These are phyloP conservation scores for Pelobates fuscus DNA, from an alignment of 2,113 vertebrate species.

Conservation along the genomic window DNA sequence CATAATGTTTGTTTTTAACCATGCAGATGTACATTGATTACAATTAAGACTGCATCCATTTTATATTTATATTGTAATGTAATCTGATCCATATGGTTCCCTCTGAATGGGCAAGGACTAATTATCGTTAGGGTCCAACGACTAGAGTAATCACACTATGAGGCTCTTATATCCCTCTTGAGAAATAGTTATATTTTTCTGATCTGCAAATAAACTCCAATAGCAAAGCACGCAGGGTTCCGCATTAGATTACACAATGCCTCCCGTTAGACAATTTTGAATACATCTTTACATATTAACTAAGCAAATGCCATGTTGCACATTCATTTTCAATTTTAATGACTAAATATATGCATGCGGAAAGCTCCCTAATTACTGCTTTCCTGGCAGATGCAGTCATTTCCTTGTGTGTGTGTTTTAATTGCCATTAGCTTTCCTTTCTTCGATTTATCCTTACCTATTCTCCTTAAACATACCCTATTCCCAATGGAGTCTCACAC, in stretches of 20 bases:
- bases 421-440: conserved; percentile 75
- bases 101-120: conserved; percentile 7
- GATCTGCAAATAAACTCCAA: conserved; percentile 46
- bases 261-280: conserved; percentile 43
- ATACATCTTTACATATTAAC: conserved; percentile 58
- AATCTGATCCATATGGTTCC: conserved; percentile 21
- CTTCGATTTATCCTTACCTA: conserved; percentile 78
- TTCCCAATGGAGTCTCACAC: conserved; percentile 69
- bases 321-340: conserved; percentile 66
- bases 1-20: conserved; percentile 34
- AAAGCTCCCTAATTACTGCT: conserved; percentile 74
- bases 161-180: conserved; percentile 34
- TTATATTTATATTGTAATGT: conserved; percentile 24
- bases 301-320: conserved; percentile 53
- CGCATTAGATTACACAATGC: conserved; percentile 41
- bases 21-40: conserved; percentile 33
- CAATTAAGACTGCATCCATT: conserved; percentile 31
- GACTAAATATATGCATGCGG: conserved; percentile 71
- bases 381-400: conserved; percentile 71
- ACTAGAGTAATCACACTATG: conserved; percentile 22
- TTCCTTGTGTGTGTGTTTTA: conserved; percentile 58
- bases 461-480: conserved; percentile 69
- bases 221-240: conserved; percentile 26
- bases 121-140: conserved; percentile 6
- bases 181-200: neutral